Evolutionary conservation across 2,797 vertebrate species (phyloP).

Genomic region (Falco novaeseelandiae): DNA sequence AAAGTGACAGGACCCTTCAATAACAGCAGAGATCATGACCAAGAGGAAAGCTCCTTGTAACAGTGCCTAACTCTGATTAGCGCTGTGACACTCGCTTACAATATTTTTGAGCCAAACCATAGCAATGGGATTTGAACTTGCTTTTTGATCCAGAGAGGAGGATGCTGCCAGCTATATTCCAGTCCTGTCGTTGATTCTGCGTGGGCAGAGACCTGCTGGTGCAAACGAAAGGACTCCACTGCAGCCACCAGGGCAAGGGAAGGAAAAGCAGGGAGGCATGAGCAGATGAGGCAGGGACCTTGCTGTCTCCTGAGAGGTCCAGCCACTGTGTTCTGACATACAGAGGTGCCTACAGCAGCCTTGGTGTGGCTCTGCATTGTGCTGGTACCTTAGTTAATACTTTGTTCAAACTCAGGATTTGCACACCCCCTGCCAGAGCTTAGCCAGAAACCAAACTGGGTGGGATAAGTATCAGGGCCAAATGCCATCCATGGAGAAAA

Average conservation of each 20-base stretch:
- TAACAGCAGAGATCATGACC: not conserved
- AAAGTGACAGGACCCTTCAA: not conserved
- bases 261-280: not conserved
- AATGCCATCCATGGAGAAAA: not conserved
- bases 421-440: not conserved
- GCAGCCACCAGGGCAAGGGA: not conserved
- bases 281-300: not conserved
- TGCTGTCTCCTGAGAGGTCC: not conserved
- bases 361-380: not conserved
- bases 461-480: not conserved
- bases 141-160: not conserved
- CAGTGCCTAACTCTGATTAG: not conserved
- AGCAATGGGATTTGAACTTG: not conserved
- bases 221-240: not conserved
- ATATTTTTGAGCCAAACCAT: not conserved
- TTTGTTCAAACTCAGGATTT: not conserved
- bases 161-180: not conserved
- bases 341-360: not conserved
- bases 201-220: not conserved
- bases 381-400: not conserved
- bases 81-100: not conserved
- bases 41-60: not conserved
- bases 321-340: not conserved
- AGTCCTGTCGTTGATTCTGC: not conserved
- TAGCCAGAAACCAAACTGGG: not conserved